phyloP scores from a whole-genome alignment of 2,113 vertebrate species.

The Suricata suricatta region DNA sequence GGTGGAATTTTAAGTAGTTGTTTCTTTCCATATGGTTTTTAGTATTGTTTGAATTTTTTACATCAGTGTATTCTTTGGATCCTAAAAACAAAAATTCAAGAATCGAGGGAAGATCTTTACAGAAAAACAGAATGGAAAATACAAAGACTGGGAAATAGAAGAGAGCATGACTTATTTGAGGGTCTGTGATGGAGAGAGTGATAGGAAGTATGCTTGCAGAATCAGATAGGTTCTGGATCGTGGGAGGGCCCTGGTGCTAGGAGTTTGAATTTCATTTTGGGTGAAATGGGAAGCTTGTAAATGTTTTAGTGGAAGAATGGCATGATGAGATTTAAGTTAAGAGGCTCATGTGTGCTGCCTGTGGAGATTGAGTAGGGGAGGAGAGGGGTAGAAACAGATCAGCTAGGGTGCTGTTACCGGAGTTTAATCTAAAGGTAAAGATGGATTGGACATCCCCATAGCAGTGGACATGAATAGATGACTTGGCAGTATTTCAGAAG shows the following conservation, averaged over 20 bases:
- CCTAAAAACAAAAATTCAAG: neutral
- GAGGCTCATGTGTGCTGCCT: neutral
- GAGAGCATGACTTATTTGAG: neutral
- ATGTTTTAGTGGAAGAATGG: constrained; percentile 1
- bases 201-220: neutral
- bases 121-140: constrained; percentile 41
- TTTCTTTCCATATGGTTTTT: neutral
- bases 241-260: neutral
- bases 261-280: constrained; percentile 16
- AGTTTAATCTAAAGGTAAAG: constrained; percentile 24
- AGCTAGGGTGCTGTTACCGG: neutral
- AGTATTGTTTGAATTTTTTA: constrained; percentile 21
- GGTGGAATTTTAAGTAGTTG: neutral
- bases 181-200: neutral
- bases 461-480: neutral
- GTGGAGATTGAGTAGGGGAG: neutral
- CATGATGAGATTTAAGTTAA: neutral
- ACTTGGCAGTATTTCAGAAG: constrained; percentile 27
- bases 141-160: neutral
- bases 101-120: neutral
- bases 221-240: neutral
- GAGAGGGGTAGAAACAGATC: neutral
- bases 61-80: constrained; percentile 6
- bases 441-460: neutral
- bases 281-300: constrained; percentile 14